Percentiles rank a stretch among this genome's conserved stretches.
Evolutionary conservation across 1,140 invertebrate genomes (phyloP).

Genomic region (Trichogramma pretiosum): DNA sequence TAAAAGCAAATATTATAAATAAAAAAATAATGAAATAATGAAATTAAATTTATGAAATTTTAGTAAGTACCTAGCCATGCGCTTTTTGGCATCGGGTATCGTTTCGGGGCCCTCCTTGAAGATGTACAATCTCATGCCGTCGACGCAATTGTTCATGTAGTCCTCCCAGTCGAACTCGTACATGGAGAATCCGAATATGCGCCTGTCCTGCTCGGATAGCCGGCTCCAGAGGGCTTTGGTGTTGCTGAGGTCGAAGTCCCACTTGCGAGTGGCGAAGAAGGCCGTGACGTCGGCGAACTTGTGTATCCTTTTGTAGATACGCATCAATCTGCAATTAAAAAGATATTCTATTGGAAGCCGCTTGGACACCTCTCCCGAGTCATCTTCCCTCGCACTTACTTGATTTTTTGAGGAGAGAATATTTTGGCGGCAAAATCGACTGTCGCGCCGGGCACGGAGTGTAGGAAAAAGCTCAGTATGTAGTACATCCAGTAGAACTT

Average conservation of each 20-base stretch:
- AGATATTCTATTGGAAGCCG: too few relatives aligned
- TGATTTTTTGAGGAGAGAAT: slow-evolving; percentile 44
- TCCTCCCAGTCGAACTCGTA: slow-evolving; percentile 44
- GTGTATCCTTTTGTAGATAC: slow-evolving; percentile 52
- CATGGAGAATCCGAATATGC: slow-evolving; percentile 47
- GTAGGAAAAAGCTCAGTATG: slow-evolving; percentile 46
- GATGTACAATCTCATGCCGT: slow-evolving; percentile 44
- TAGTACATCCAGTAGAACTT: slow-evolving; percentile 39
- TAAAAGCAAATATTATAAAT: too few relatives aligned
- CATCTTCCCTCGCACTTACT: slow-evolving; percentile 35
- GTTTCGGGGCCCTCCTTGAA: slow-evolving; percentile 46
- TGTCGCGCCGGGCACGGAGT: slow-evolving; percentile 52
- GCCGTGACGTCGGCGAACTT: slow-evolving; percentile 48
- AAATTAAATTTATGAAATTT: too few relatives aligned
- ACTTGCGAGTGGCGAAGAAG: slow-evolving; percentile 52
- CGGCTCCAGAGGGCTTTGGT: slow-evolving; percentile 42
- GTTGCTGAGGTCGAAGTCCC: slow-evolving; percentile 51
- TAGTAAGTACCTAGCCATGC: slow-evolving; percentile 37
- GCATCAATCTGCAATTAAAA: slow-evolving; percentile 42
- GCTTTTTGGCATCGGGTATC: slow-evolving; percentile 38
- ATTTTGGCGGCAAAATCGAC: slow-evolving; percentile 24
- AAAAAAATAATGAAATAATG: neutral
- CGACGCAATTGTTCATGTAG: slow-evolving; percentile 44
- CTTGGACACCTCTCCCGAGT: too few relatives aligned
- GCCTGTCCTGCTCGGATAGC: slow-evolving; percentile 45